Evolutionary conservation across 2,797 vertebrate species (phyloP), one percentile per base, ranked within the genome.

Genomic region (Rhinoraja longicauda): DNA sequence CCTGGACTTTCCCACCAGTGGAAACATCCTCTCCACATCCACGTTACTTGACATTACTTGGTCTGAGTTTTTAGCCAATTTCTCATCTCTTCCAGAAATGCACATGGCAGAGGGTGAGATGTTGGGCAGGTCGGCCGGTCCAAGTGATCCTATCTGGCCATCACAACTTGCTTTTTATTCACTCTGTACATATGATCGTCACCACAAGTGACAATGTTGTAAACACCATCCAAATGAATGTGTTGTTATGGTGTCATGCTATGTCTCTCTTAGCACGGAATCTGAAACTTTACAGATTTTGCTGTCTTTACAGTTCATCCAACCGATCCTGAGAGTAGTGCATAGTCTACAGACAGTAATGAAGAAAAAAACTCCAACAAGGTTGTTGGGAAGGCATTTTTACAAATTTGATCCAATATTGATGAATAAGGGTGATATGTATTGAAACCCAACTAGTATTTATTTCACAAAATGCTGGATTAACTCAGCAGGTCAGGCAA

Each of bases 251-350:
- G 95, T 96, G 97, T 97, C 97, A 97, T 96, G 97, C 96, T 78
- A 97, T 96, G 96, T 95, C 96, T 95, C 95, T 96, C 95, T 96
- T 95, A 95, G 95, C 95, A 96, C 95, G 96, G 97, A 95, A 97
- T 97, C 96, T 96, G 96, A 96, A 97, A 96, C 96, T 97, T 53
- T 53, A 5, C 45, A 53, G 45, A 53, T 53, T 53, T 53, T 53
- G 53, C 45, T 45, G 0, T 39, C 19, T 81, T 45, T 81, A 78
- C 17, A 17, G 32, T 6, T 36, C 32, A 39, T 78, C 15, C 19
- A 45, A 19, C 45, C 81, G 39, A 19, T 9, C 39, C 39, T 45
- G 36, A 81, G 39, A 53, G 39, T 7, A 19, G 78, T 53, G 39
- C 1, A 45, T 1, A 45, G 39, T 19, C 39, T 21, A 8, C 19